Evolutionary conservation across 1,140 invertebrate species (phyloP).

Genomic region (Ips nitidus): DNA sequence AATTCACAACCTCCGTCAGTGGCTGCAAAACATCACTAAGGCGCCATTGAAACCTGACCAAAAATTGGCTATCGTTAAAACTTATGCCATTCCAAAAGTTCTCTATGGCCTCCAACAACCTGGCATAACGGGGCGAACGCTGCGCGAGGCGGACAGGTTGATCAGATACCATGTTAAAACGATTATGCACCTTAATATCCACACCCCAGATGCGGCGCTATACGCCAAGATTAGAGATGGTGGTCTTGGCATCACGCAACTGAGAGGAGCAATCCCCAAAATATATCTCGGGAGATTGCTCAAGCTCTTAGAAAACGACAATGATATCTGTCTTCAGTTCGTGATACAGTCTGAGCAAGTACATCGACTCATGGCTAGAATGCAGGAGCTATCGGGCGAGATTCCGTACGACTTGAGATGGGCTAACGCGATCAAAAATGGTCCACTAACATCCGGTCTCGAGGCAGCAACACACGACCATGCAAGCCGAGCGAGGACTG

Average conservation of each 20-base stretch:
- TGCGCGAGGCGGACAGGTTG: conserved; percentile 32
- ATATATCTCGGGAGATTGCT: background rate
- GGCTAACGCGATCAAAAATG: background rate
- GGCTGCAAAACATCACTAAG: conserved; percentile 27
- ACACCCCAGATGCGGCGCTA: conserved; percentile 33
- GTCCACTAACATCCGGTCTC: conserved; percentile 6
- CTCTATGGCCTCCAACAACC: conserved; percentile 36
- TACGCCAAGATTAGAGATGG: conserved; percentile 36
- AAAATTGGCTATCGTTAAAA: conserved; percentile 30
- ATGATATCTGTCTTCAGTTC: background rate
- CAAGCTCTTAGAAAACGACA: background rate
- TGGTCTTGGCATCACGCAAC: conserved; percentile 36
- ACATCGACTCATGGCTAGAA: background rate
- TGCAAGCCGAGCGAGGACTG: conserved; percentile 15
- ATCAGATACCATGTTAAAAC: conserved; percentile 20
- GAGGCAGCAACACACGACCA: conserved; percentile 12
- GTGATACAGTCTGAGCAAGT: background rate
- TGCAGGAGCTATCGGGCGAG: background rate
- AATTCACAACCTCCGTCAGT: conserved; percentile 20
- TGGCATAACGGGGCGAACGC: conserved; percentile 5
- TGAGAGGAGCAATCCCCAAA: conserved; percentile 8
- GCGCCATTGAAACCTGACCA: conserved; percentile 48
- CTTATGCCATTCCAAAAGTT: conserved; percentile 33
- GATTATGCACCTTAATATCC: conserved; percentile 29
- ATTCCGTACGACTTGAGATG: background rate